Base-by-base conservation (phyloP, 1,140 invertebrate genomes). In the Heliconius eleuchia region DNA sequence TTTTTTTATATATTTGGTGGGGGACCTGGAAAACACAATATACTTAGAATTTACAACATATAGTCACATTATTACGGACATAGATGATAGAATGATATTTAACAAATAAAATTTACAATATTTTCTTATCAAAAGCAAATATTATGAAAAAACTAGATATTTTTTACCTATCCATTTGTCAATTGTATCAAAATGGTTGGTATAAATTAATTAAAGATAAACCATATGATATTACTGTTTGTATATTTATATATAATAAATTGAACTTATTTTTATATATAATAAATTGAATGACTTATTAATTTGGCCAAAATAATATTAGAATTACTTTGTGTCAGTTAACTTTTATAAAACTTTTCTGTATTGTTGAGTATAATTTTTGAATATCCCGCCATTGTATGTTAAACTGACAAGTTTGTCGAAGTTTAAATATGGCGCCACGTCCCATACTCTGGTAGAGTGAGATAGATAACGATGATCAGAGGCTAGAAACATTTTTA, bases 371-470 rank as follows among this genome's bases (percentile, higher is more conserved):
- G 2, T 2, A 27, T 30, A 77, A 71, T 52, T 77, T 91, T 90
- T 82, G 84, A 87, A 89, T 86, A 84, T 91, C 84, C 86, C 91
- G 90, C 89, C 79, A 60, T 77, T 52, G 70, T 74, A 70, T 8
- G 77, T 78, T 74, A 71, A 82, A 80, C 81, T 86, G 82, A 86
- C 84, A 88, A 88, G 80, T 86, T 87, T 80, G 79, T 79, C 74
- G 80, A 84, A 83, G 82, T 92, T 92, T 87, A 79, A 91, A 92
- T 83, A 82, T 89, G 80, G 83, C 90, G 91, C 89, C 84, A 82
- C 77, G 70, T 71, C 74, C 60, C 46, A 60, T 84, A 71, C 71
- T 60, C 80, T 66, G 76, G 84, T 85, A 88, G 88, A 92, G 83
- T 85, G 88, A 88, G 89, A 91, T 30, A 79, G 82, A 84, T 55